Evolutionary conservation across 2,888 invertebrate species (phyloP).

Genomic region (Hirtodrosophila confusa): DNA sequence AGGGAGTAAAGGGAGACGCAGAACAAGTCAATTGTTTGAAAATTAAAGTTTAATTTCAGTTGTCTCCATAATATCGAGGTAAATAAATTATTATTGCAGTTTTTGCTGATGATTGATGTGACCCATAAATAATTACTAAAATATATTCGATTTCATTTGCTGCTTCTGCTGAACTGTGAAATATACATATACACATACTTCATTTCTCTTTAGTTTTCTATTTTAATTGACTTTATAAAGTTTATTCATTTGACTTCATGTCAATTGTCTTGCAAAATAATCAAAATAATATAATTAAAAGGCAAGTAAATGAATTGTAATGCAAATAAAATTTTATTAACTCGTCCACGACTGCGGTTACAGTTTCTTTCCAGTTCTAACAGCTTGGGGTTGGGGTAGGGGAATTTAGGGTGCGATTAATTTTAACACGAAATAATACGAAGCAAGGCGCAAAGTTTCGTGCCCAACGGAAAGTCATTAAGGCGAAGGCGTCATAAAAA

Average conservation of each 20-base stretch:
- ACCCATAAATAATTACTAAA: too few species aligned
- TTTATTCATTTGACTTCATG: constrained; percentile 69
- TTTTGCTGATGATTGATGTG: too few species aligned
- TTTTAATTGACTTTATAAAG: constrained; percentile 63
- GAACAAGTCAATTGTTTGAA: too few species aligned
- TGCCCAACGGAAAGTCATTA: constrained; percentile 54
- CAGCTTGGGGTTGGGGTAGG: neutral
- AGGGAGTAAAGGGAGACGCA: too few species aligned
- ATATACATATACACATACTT: too few species aligned
- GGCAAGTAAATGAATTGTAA: constrained; percentile 73
- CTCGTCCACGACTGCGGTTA: constrained; percentile 36
- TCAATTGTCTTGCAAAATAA: constrained; percentile 65
- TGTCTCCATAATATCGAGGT: too few species aligned
- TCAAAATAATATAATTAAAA: constrained; percentile 73
- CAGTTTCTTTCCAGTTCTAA: neutral
- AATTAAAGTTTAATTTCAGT: too few species aligned
- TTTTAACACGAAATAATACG: constrained; percentile 66
- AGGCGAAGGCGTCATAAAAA: constrained; percentile 52
- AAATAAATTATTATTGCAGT: too few species aligned
- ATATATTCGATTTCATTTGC: too few species aligned
- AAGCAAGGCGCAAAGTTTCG: constrained; percentile 43
- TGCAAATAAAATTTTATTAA: constrained; percentile 77
- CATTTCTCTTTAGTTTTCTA: neutral
- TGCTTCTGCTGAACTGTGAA: too few species aligned
- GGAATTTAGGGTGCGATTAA: constrained; percentile 67